These are phyloP conservation scores for Limnephilus auricula DNA, from an alignment of 2,888 invertebrate species.

Conservation along the genomic window DNA sequence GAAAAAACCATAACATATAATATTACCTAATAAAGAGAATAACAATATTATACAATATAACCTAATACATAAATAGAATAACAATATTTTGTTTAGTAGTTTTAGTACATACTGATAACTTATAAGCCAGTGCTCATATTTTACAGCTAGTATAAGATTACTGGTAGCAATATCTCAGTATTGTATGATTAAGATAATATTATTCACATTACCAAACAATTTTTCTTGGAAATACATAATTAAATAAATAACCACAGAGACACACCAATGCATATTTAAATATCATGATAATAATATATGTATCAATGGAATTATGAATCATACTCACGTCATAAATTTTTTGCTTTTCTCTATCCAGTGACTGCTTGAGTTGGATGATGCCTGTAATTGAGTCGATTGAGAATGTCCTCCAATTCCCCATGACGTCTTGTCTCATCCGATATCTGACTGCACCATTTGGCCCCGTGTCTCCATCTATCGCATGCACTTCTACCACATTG, in stretches of 20 bases:
- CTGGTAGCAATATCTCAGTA: not conserved
- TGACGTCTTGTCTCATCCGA: conserved; percentile 87
- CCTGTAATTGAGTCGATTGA: conserved; percentile 88
- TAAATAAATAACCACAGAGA: not conserved
- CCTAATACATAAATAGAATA: too few species aligned
- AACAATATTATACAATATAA: too few species aligned
- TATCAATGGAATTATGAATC: not conserved
- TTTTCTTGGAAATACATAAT: not conserved
- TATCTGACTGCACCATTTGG: conserved; percentile 94
- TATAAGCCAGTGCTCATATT: not conserved
- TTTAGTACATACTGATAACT: too few species aligned
- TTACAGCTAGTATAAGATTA: not conserved
- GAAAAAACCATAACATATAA: too few species aligned
- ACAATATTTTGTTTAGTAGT: too few species aligned
- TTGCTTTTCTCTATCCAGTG: conserved; percentile 89
- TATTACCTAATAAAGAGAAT: too few species aligned
- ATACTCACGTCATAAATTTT: conserved; percentile 89
- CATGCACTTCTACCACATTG: conserved; percentile 87
- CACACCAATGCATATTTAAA: not conserved
- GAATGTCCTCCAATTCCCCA: conserved; percentile 90
- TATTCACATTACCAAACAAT: not conserved
- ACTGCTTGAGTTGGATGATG: conserved; percentile 82
- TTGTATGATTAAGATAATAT: not conserved
- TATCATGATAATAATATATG: not conserved
- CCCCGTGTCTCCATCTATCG: conserved; percentile 93